A percentile compares a stretch with the other conserved stretches of the same genome.
Evolutionary conservation across 35 echinoderm and acorn worm genomes (phyloP).

Genomic region (Eucidaris tribuloides): DNA sequence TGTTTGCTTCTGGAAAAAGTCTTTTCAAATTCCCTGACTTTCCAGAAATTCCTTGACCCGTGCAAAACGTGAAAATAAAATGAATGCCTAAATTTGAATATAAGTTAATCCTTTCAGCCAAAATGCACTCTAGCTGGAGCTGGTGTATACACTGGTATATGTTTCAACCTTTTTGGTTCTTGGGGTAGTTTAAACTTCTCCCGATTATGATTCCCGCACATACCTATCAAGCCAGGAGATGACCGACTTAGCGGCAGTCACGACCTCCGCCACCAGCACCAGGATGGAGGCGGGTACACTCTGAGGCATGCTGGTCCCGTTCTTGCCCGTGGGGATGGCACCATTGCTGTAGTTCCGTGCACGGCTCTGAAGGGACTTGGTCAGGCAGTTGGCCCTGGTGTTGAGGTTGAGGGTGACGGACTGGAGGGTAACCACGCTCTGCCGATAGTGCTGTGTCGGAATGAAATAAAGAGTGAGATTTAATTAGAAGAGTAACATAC

Average conservation of each 20-base stretch:
- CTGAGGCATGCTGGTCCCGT: not conserved
- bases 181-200: too few species aligned
- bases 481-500: too few species aligned
- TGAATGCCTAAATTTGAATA: too few species aligned
- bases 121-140: too few species aligned
- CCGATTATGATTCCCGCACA: too few species aligned
- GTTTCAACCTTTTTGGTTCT: too few species aligned
- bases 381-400: constrained; percentile 65
- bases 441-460: constrained; percentile 52
- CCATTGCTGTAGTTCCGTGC: not conserved
- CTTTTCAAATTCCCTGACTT: too few species aligned
- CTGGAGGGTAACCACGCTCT: constrained; percentile 70
- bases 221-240: constrained; percentile 94
- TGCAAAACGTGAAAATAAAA: too few species aligned
- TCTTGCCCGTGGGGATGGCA: not conserved
- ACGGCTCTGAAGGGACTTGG: constrained; percentile 37
- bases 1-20: too few species aligned
- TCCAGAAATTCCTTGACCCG: too few species aligned
- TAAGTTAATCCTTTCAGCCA: too few species aligned
- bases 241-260: constrained; percentile 70
- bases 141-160: too few species aligned
- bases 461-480: not conserved
- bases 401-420: constrained; percentile 61
- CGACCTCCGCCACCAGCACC: constrained; percentile 47
- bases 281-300: constrained; percentile 49